Evolutionary conservation across 2,888 invertebrate genomes (phyloP).

Genomic region (Pheosia tremula): DNA sequence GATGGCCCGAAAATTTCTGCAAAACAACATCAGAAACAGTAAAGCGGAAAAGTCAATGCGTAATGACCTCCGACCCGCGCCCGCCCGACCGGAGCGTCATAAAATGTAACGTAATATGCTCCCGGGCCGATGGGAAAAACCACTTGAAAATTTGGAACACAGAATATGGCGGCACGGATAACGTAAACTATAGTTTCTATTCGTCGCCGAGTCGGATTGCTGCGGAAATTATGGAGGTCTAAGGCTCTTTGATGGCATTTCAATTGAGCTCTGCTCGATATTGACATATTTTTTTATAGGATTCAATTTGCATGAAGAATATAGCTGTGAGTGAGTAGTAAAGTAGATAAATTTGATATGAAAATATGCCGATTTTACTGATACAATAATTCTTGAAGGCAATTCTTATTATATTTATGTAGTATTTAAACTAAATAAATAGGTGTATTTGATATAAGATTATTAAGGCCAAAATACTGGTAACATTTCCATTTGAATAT

Average conservation of each 20-base stretch:
- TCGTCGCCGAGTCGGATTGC: constrained; percentile 3
- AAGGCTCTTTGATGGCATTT: neutral
- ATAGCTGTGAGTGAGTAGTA: neutral
- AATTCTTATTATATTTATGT: too few relatives aligned
- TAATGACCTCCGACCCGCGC: constrained; percentile 46
- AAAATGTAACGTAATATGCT: constrained; percentile 46
- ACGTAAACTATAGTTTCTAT: constrained; percentile 24
- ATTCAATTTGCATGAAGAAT: constrained; percentile 1
- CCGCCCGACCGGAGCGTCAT: constrained; percentile 44
- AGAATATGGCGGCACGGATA: constrained; percentile 21
- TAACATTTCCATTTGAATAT: too few relatives aligned
- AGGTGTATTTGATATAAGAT: too few relatives aligned
- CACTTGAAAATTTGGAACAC: constrained; percentile 27
- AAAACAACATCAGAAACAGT: constrained; percentile 41
- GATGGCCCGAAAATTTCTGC: constrained; percentile 37
- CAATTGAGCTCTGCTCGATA: neutral
- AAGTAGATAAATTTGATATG: too few relatives aligned
- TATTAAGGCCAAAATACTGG: too few relatives aligned
- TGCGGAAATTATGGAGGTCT: neutral
- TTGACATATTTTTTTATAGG: neutral
- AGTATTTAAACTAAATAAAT: too few relatives aligned
- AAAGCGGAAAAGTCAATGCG: constrained; percentile 41
- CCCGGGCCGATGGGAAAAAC: constrained; percentile 31
- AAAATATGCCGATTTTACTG: too few relatives aligned
- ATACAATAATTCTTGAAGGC: too few relatives aligned